phyloP scores from a whole-genome alignment of 2,888 invertebrate species.

The Sminthurides aquaticus region DNA sequence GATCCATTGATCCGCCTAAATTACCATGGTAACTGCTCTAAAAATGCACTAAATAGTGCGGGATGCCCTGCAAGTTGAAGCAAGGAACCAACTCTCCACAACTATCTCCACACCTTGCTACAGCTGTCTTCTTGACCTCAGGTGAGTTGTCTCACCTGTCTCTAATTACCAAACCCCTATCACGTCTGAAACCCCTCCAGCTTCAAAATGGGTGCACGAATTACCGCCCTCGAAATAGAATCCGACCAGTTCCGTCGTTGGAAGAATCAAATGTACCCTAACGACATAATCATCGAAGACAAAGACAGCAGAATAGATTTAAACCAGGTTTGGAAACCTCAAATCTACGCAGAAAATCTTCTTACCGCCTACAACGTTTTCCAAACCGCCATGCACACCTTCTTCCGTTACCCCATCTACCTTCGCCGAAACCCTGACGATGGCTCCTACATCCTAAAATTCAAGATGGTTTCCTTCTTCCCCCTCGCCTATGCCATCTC shows the following conservation, averaged over 20 bases:
- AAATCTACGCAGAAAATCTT: neutral
- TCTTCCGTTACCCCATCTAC: conserved; percentile 12
- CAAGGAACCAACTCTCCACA: no score
- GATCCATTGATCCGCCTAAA: no score
- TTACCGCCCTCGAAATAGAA: neutral
- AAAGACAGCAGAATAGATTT: conserved; percentile 11
- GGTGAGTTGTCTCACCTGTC: no score
- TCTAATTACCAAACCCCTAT: no score
- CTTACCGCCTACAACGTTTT: conserved; percentile 5
- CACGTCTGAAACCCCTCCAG: no score
- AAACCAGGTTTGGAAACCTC: neutral
- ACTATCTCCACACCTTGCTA: no score
- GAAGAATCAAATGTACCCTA: neutral
- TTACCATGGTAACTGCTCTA: no score
- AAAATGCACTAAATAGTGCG: no score
- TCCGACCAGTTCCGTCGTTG: no score
- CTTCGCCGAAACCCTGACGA: conserved; percentile 5
- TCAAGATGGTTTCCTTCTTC: conserved; percentile 5
- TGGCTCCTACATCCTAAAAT: conserved; percentile 2
- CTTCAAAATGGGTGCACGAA: no score
- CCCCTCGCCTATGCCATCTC: neutral
- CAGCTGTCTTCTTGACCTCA: no score
- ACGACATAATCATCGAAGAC: neutral
- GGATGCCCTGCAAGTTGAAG: no score
- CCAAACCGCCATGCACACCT: conserved; percentile 5